Evolutionary conservation across 92 coral and sea anemone genomes (phyloP).

Genomic region (Palythoa grandiflora): DNA sequence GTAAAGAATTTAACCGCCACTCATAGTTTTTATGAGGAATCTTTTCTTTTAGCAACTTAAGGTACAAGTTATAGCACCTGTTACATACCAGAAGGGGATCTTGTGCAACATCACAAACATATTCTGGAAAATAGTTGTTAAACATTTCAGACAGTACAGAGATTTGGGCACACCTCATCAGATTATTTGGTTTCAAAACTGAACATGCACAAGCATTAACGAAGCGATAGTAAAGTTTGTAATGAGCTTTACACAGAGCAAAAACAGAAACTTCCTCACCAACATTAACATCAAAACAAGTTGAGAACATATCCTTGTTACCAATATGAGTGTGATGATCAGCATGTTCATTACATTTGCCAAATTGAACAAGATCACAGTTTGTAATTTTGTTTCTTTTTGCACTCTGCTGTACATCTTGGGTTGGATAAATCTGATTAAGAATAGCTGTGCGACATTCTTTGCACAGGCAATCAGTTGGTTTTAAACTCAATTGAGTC

Average conservation of each 20-base stretch:
- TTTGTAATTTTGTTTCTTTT: background rate
- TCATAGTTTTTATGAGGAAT: conserved; percentile 9
- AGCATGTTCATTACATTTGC: too few relatives aligned
- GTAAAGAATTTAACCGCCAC: conserved; percentile 1
- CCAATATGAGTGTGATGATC: too few relatives aligned
- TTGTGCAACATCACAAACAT: too few relatives aligned
- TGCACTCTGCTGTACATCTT: too few relatives aligned
- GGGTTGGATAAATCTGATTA: too few relatives aligned
- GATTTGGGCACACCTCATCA: background rate
- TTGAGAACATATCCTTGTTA: too few relatives aligned
- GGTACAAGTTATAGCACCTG: too few relatives aligned
- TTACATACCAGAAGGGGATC: too few relatives aligned
- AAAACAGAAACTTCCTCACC: background rate
- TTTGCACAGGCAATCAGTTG: background rate
- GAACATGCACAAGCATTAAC: background rate
- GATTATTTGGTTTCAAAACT: background rate
- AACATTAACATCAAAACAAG: too few relatives aligned
- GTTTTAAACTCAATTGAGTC: background rate
- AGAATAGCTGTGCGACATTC: background rate
- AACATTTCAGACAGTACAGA: too few relatives aligned
- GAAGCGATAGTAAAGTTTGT: background rate
- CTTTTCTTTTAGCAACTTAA: background rate
- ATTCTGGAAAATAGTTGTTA: too few relatives aligned
- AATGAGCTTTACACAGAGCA: background rate
- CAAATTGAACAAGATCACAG: background rate